These are phyloP conservation scores for Hippopotamyrus pictus DNA, from an alignment of 2,797 vertebrate genomes.

Conservation along the genomic window DNA sequence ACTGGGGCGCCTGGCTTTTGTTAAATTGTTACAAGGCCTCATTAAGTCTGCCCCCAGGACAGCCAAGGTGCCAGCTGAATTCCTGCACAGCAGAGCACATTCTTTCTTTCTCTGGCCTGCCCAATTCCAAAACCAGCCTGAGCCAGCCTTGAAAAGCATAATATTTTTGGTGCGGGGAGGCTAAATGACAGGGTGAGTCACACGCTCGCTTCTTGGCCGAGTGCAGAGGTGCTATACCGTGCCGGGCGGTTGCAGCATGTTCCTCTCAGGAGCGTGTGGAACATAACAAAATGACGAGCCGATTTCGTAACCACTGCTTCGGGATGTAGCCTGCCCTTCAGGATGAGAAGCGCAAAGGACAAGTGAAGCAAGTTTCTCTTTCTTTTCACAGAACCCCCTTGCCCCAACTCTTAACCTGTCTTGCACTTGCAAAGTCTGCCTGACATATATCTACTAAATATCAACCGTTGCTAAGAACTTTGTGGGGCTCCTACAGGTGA, in stretches of 20 bases:
- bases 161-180: slow-evolving; percentile 30
- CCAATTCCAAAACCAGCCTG: slow-evolving; percentile 31
- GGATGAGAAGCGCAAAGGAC: background rate
- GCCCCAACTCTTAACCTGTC: background rate
- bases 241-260: background rate
- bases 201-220: slow-evolving; percentile 12
- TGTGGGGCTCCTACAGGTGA: background rate
- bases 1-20: slow-evolving; percentile 1
- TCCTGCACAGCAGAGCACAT: background rate
- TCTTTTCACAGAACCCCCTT: background rate
- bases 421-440: background rate
- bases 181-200: slow-evolving; percentile 8
- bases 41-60: slow-evolving; percentile 17
- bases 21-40: slow-evolving; percentile 21
- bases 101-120: background rate
- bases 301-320: background rate
- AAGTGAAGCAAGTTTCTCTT: background rate
- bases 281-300: background rate
- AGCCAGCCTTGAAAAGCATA: slow-evolving; percentile 33
- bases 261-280: background rate
- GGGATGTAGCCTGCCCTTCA: background rate
- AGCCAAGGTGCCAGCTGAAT: slow-evolving; percentile 17
- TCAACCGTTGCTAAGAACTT: background rate
- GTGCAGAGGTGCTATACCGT: background rate
- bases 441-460: background rate